phyloP scores from a whole-genome alignment of 2,113 vertebrate species.

The Cyanistes caeruleus region DNA sequence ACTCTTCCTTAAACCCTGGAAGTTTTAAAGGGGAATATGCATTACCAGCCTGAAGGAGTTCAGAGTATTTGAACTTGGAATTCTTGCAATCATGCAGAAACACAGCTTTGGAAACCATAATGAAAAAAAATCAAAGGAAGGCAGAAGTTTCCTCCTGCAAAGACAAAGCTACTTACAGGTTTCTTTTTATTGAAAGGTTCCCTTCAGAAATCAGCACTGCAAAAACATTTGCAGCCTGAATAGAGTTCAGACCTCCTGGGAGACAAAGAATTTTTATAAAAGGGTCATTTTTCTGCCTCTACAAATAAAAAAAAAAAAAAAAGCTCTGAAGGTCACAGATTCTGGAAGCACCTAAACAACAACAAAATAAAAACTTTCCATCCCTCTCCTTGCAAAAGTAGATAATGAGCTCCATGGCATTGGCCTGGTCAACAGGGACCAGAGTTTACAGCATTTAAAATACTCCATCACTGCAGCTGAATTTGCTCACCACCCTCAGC shows the following conservation, averaged over 20 bases:
- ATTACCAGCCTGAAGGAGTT: conserved; percentile 5
- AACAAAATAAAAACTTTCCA: not conserved
- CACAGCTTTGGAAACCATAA: conserved; percentile 32
- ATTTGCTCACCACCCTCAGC: not conserved
- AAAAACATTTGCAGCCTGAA: conserved; percentile 15
- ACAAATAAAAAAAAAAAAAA: not conserved
- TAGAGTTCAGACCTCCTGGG: conserved; percentile 4
- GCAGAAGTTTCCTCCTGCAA: conserved; percentile 41
- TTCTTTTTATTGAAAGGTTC: conserved; percentile 11
- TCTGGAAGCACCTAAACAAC: conserved; percentile 38
- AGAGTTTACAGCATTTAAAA: not conserved
- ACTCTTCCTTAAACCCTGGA: not conserved
- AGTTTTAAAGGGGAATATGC: not conserved
- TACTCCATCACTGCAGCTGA: not conserved
- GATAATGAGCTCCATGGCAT: not conserved
- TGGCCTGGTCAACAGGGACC: not conserved
- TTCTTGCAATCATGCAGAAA: conserved; percentile 36
- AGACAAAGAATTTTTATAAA: conserved; percentile 17
- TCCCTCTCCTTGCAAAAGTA: not conserved
- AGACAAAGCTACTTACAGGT: conserved; percentile 46
- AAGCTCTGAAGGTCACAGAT: not conserved
- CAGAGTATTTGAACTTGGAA: not conserved
- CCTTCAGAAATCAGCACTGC: conserved; percentile 21
- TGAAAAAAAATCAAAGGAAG: conserved; percentile 40
- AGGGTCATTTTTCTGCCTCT: conserved; percentile 25